Base-by-base conservation (phyloP, 2,888 invertebrate species). In the Protula sp. region DNA sequence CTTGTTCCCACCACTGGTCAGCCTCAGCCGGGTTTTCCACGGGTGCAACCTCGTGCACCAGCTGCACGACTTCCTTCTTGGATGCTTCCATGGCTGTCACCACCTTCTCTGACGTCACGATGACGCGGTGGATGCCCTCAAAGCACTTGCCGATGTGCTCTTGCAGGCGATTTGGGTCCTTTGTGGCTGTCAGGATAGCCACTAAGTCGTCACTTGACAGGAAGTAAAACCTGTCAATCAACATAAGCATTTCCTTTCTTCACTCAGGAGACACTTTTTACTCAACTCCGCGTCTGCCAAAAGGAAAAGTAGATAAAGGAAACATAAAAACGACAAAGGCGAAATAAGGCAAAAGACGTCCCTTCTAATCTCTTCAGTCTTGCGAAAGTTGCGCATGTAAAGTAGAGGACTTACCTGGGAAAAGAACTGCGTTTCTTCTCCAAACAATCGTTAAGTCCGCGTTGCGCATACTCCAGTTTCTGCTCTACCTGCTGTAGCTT, bases 91-190 rank as follows among this genome's bases (percentile, higher is more conserved):
- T 81, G 54, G 71, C 79, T 5, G 70, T 72, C 55, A 81, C 80
- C 45, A 77, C 67, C 61, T 73, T 78, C 28, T 77, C 73, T 0
- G 68, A 51, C 28, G 65, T 71, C 60, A 81, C 80, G 56, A 70
- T 70, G 57, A 81, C 67, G 65, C 77, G 73, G 1, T 74, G 74
- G 45, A 81, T 80, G 29, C 81, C 80, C 66, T 81, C 81, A 60
- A 81, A 81, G 64, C 80, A 80, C 61, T 81, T 80, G 70, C 80
- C 80, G 28, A 81, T 66, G 64, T 81, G 80, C n/a, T 80, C 80
- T 68, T 80, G 79, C 5, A 81, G 80, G 30, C 81, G 69, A 3
- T 79, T 69, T 2, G 81, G 81, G 65, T 81, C 81, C 59, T 78
- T 79, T 5, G 50, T 81, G 65, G 80, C 79, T 2, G 79, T 79